Base-by-base conservation (phyloP, 2,797 vertebrate genomes). In the Tenualosa ilisha region DNA sequence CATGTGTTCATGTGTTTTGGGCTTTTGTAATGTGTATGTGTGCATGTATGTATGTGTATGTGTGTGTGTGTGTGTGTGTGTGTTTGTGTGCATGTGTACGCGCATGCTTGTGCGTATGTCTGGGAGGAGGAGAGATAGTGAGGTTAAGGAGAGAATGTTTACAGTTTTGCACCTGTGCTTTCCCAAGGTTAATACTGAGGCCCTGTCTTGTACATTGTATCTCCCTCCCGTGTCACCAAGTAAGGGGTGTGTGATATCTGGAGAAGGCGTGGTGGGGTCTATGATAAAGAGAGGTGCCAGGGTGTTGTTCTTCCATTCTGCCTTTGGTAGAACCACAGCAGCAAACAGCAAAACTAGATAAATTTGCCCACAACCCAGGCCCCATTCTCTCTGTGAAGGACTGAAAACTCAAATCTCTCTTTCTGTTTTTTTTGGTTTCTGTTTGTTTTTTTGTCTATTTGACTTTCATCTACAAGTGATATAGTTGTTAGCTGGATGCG, bases 141-240 rank as follows among this genome's bases (percentile, higher is more conserved):
- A 79, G 6, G 17, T 43, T 46, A 46, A 46, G 15, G 72, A 4
- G 37, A 40, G 68, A 46, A 79, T 79, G 72, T 79, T 79, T 79
- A 46, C 72, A 79, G 72, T 79, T 79, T 79, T 22, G 40, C 72
- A 79, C 72, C 72, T 79, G 72, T 79, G 37, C 37, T 79, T 79
- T 79, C 26, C 72, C 72, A 79, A 79, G 37, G 72, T 46, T 79
- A 79, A 79, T 79, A 40, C 72, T 3, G 40, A 46, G 17, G 72
- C 17, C 72, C 68, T 40, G 26, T 79, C 17, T 79, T 79, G 72
- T 3, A 79, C 72, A 22, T 17, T 13, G 17, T 22, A 2, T 43
- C 2, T 79, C 72, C 72, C 72, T 43, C 72, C 4, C 7, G 37
- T 43, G 72, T 2, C 72, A 43, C 37, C 20, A 6, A 22, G 6